Base-by-base conservation (phyloP, 1,140 invertebrate genomes). In the Eupeodes corollae region DNA sequence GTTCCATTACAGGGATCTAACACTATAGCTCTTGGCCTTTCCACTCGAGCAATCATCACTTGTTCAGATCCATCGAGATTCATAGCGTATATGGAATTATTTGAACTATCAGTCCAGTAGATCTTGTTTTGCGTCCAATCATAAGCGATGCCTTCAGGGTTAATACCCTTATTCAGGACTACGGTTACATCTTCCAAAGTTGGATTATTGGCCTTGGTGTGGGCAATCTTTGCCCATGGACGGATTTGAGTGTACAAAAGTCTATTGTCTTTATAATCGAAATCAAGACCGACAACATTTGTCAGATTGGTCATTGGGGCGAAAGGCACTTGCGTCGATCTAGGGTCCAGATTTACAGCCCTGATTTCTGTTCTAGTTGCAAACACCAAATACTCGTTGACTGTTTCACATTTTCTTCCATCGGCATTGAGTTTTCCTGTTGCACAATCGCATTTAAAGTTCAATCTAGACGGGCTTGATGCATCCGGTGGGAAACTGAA, bases 51-150 rank as follows among this genome's bases (percentile, higher is more conserved):
- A 48, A 98, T 95, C 81, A 94, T 95, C 0, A 98, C 86, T 32
- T 97, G 73, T 58, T 95, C 83, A 1, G 82, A 73, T 10, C 91
- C 88, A 59, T 91, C 84, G 6, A 91, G 71, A 61, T 98, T 92
- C 83, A 96, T 93, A 0, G 92, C 89, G 57, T 94, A 96, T 41
- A 97, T 94, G 21, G 86, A 91, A 51, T 88, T 89, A 57, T 94
- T 97, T 0, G 84, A 87, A 37, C 85, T 92, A 56, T 98, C 94
- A 0, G 93, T 93, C 92, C 92, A 98, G 63, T 96, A 98, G 26
- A 98, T 82, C 68, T 95, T 97, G 58, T 91, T 87, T 52, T 91
- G 87, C 0, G 92, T 93, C 93, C 93, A 98, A 59, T 98, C 93
- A 60, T 93, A 95, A 0, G 92, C 90, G 50, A 98, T 89, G 5